Evolutionary conservation across 2,888 invertebrate genomes (phyloP), one percentile per base, ranked within the genome.

Genomic region (Pseudanteris insignis): DNA sequence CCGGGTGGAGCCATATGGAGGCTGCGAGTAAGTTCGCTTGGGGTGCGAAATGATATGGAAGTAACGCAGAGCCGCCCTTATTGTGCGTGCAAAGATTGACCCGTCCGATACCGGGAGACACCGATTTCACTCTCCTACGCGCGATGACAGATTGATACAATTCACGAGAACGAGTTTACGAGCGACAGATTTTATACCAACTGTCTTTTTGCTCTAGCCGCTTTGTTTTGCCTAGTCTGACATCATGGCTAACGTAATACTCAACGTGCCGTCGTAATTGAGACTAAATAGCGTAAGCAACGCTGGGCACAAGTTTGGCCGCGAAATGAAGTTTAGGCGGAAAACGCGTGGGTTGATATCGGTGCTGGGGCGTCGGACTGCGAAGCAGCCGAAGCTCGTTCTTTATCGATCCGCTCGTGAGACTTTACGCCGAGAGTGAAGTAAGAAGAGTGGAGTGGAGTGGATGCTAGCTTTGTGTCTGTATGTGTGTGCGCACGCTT

Each of bases 21-120:
- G 58, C 62, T 63, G 60, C 64, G 58, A 67, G 50, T 53, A 41
- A 57, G 65, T 50, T 57, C 66, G 74, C 69, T 71, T 74, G 70
- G 78, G 79, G 79, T 78, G 79, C 70, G 77, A 79, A 79, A 79
- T 79, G 78, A 79, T 78, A 79, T 77, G 78, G 79, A 79, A 79
- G 79, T 79, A 79, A 79, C 78, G 72, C 71, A 74, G 72, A 73
- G 74, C 67, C 55, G 67, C 64, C 65, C 64, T 63, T 59, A 70
- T 73, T 73, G 74, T 72, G 73, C 73, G 74, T 73, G 68, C 70
- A 68, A 65, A 79, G 79, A 79, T 79, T 78, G 78, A 76, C 71
- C 76, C 73, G 73, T 67, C 64, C 71, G 78, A 78, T 78, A 76
- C 64, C 62, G 54, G 60, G 55, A 61, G 65, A 65, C 66, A 51